Percentiles rank a stretch among this genome's conserved stretches.
These are phyloP conservation scores for Pristionchus pacificus DNA, from an alignment of 1,140 invertebrate species.

Conservation along the genomic window DNA sequence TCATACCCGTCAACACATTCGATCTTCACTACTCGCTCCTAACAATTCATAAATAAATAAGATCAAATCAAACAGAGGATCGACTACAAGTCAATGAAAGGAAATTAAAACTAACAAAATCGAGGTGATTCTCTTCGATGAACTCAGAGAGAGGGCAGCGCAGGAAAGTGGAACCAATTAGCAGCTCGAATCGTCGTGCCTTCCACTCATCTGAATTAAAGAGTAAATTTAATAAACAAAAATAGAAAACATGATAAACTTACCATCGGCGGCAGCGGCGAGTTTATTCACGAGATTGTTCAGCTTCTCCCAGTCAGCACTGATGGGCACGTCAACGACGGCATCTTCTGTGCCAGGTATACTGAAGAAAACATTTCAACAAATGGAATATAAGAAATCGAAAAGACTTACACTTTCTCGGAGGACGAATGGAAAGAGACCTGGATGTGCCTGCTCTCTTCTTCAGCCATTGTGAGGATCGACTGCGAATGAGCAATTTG, in stretches of 20 bases:
- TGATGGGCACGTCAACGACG: conserved; percentile 22
- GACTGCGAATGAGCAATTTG: too few relatives aligned
- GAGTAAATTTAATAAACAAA: too few relatives aligned
- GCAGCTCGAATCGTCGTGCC: conserved; percentile 45
- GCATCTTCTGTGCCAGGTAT: conserved; percentile 11
- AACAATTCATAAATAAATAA: conserved; percentile 1
- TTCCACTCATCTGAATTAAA: conserved; percentile 44
- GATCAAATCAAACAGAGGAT: too few relatives aligned
- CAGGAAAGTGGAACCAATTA: conserved; percentile 43
- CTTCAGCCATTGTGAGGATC: too few relatives aligned
- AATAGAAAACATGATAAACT: conserved; percentile 2
- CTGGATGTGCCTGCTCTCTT: background rate
- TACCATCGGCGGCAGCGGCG: conserved; percentile 9
- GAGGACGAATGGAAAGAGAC: background rate
- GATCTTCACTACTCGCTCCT: conserved; percentile 43
- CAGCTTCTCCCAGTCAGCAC: conserved; percentile 16
- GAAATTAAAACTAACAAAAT: conserved; percentile 15
- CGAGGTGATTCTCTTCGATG: conserved; percentile 40
- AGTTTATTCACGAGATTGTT: conserved; percentile 28
- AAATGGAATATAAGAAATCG: too few relatives aligned
- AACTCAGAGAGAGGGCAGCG: conserved; percentile 41
- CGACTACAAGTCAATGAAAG: too few relatives aligned
- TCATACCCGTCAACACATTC: conserved; percentile 45
- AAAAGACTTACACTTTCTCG: background rate
- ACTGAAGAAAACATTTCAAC: background rate